Evolutionary conservation across 2,888 invertebrate species (phyloP), one percentile per base, ranked within the genome.

Genomic region (Ceratothoa steindachneri): DNA sequence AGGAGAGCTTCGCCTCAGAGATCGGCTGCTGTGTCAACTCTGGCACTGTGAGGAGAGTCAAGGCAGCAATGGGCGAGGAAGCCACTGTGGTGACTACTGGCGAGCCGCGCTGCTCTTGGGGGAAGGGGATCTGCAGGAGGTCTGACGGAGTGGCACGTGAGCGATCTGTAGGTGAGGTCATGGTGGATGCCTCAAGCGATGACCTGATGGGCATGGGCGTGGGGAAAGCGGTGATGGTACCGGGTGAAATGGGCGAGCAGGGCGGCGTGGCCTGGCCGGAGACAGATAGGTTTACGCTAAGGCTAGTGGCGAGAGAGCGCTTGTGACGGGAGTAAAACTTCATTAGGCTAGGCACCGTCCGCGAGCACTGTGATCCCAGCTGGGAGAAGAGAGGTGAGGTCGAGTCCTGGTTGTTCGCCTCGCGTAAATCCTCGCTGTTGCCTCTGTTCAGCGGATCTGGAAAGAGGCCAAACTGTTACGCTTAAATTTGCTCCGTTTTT

Each of bases 221-320:
- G 12, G 2, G 60, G n/a, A 60, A n/a, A 22, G 24, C 27, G 24
- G 12, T 60, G 1, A 60, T 60, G 12, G 60, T 60, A 24, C 60
- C 60, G 27, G 60, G 60, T 1, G 60, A 60, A 60, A 60, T 60
- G n/a, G 60, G 60, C 22, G 60, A 60, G 27, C 60, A 60, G 12
- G 60, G 60, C 12, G 60, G 60, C 1, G 60, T 60, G 12, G 22
- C 27, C 12, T 60, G 60, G 3, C 60, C 60, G 12, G 60, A 60
- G 60, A 7, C 60, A 24, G 60, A 15, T 15, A 60, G 60, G 15
- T 41, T 41, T 12, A 60, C 2, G 27, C 22, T 60, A 60, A 24
- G 60, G 24, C 60, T 60, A 24, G 60, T 60, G 22, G 27, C n/a
- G 24, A 60, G 60, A 22, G 60, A 60, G n/a, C 22, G 19, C 24